These are phyloP conservation scores for Synergus umbraculus DNA, from an alignment of 2,888 invertebrate species.

Conservation along the genomic window DNA sequence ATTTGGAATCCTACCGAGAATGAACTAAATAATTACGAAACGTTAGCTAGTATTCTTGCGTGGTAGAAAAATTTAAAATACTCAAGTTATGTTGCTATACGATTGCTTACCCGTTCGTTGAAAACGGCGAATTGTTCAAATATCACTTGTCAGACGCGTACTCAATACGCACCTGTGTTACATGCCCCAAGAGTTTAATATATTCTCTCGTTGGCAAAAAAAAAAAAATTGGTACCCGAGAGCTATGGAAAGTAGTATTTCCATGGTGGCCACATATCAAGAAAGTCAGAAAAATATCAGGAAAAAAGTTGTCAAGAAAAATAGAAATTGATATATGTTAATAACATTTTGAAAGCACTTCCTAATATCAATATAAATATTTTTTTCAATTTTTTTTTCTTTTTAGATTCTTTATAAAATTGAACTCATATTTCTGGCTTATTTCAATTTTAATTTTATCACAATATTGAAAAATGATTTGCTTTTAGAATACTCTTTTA, in stretches of 20 bases:
- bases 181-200: constrained; percentile 35
- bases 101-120: constrained; percentile 23
- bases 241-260: constrained; percentile 36
- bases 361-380: too few species aligned
- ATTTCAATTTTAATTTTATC: too few species aligned
- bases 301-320: too few species aligned
- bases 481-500: too few species aligned
- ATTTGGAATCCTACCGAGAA: neutral
- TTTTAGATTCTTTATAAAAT: too few species aligned
- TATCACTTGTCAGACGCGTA: constrained; percentile 29
- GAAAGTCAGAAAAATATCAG: too few species aligned
- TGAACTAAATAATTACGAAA: constrained; percentile 15
- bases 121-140: constrained; percentile 37
- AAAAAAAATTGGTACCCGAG: constrained; percentile 41
- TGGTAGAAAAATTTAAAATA: constrained; percentile 36
- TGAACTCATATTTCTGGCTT: too few species aligned
- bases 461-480: too few species aligned
- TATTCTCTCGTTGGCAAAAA: constrained; percentile 15
- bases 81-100: constrained; percentile 15
- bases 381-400: too few species aligned
- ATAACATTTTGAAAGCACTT: too few species aligned
- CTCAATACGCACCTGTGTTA: constrained; percentile 37
- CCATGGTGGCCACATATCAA: too few species aligned
- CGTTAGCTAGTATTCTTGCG: constrained; percentile 24
- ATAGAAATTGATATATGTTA: too few species aligned